Evolutionary conservation across 2,888 invertebrate genomes (phyloP).

Genomic region (Drosophila prolongata): DNA sequence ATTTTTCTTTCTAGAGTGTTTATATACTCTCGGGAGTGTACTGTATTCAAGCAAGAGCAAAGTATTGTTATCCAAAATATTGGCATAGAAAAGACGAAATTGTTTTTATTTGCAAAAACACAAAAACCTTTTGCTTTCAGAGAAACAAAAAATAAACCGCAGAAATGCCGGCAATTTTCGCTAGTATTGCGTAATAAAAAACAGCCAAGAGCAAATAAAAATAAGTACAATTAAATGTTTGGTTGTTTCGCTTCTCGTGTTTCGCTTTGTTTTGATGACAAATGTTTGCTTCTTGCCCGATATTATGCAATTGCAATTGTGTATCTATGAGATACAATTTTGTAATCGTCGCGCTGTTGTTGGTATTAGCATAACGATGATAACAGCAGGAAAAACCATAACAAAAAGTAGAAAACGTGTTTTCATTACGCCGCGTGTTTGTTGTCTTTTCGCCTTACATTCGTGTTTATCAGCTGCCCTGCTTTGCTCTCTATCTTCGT

Average conservation of each 20-base stretch:
- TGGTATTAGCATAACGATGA: conserved; percentile 31
- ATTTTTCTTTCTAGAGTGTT: no score
- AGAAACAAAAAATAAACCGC: neutral
- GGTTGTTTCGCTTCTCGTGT: conserved; percentile 11
- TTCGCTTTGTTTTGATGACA: conserved; percentile 58
- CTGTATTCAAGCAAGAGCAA: neutral
- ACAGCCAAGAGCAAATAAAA: conserved; percentile 17
- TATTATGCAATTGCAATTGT: conserved; percentile 63
- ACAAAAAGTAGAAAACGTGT: conserved; percentile 52
- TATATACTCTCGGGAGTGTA: no score
- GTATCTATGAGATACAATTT: conserved; percentile 41
- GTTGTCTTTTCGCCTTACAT: conserved; percentile 23
- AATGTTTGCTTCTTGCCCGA: conserved; percentile 16
- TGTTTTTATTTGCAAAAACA: neutral
- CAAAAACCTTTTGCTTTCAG: neutral
- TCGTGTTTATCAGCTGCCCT: conserved; percentile 52
- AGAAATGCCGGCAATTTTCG: conserved; percentile 19
- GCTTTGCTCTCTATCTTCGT: conserved; percentile 40
- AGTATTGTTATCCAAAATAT: no score
- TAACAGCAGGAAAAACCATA: conserved; percentile 25
- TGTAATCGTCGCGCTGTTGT: conserved; percentile 20
- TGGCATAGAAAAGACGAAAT: no score
- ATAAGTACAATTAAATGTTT: conserved; percentile 26
- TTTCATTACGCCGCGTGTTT: conserved; percentile 43
- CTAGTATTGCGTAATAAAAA: conserved; percentile 61